Evolutionary conservation across 2,888 invertebrate species (phyloP).

Genomic region (Shargacucullia verbasci): DNA sequence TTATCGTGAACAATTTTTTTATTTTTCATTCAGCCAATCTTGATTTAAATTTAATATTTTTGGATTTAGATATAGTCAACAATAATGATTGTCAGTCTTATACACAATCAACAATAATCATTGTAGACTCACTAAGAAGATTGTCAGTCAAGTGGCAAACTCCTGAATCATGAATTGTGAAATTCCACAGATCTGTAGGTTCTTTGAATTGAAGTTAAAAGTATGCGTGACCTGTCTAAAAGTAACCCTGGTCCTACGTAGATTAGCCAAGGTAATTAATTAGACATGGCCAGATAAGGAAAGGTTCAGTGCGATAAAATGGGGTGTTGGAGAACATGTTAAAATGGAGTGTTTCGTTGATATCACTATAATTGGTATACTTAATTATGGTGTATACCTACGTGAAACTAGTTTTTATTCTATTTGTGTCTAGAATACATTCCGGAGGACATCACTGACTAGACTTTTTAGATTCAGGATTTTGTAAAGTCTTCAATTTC

Average conservation of each 20-base stretch:
- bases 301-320: constrained; percentile 22
- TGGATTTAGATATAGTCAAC: no score
- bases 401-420: background rate
- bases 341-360: constrained; percentile 2
- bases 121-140: no score
- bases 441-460: no score
- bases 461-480: background rate
- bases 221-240: constrained; percentile 20
- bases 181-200: background rate
- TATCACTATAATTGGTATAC: no score
- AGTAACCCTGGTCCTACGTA: constrained; percentile 8
- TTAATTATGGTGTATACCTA: background rate
- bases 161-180: no score
- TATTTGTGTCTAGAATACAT: no score
- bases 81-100: no score
- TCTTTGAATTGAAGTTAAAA: constrained; percentile 22
- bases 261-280: constrained; percentile 28
- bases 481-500: constrained; percentile 19
- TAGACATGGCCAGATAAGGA: constrained; percentile 13
- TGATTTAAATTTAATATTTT: no score
- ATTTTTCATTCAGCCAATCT: no score
- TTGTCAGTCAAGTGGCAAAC: no score
- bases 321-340: constrained; percentile 7
- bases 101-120: no score
- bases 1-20: background rate